Conservation (phyloP, 2,113 vertebrate genomes). For the Odocoileus hemionus region DNA sequence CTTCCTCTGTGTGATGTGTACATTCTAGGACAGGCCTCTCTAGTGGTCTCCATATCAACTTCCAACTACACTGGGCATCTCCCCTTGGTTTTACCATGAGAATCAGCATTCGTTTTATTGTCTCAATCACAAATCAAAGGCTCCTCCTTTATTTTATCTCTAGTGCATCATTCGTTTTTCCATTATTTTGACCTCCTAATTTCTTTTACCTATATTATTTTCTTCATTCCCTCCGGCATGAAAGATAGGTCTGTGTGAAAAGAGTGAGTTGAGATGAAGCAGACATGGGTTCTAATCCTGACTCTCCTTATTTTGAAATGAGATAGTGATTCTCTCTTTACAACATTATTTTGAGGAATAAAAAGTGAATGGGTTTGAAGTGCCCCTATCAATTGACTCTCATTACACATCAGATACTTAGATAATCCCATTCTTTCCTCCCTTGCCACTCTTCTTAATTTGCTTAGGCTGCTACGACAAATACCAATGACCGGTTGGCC, state of each 20-base stretch:
- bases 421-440: background rate
- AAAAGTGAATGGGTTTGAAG: background rate
- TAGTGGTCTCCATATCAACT: background rate
- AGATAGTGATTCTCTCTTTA: background rate
- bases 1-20: background rate
- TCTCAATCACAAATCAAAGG: background rate
- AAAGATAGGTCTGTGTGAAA: conserved; percentile 22
- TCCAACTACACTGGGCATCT: background rate
- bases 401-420: background rate
- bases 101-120: background rate
- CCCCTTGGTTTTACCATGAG: background rate
- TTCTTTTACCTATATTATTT: conserved; percentile 20
- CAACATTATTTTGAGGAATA: background rate
- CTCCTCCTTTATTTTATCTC: background rate
- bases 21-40: background rate
- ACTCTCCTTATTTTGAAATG: background rate
- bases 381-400: background rate
- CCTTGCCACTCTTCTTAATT: background rate
- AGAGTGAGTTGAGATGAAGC: background rate
- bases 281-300: background rate
- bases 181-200: background rate
- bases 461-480: background rate
- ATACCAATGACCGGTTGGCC: background rate
- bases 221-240: background rate
- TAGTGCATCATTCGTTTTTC: background rate